Evolutionary conservation across 2,113 vertebrate species (phyloP), one percentile per base, ranked within the genome.

Genomic region (Andinoacara biseriatus): DNA sequence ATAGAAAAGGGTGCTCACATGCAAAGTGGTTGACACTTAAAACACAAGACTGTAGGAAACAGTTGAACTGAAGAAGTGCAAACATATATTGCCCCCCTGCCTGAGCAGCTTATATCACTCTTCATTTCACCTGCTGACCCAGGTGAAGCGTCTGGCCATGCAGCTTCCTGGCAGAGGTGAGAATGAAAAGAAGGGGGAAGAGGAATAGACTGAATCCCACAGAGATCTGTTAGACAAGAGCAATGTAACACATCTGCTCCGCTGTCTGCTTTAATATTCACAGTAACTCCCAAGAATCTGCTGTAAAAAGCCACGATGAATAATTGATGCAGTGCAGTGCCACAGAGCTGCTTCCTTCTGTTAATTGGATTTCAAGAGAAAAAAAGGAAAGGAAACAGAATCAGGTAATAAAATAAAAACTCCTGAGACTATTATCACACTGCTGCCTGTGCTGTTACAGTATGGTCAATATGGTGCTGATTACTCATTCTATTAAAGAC

Each of bases 321-420:
- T 95, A 95, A 95, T 95, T 92, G 89, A 95, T 95, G 93, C 31
- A 35, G 46, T 69, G 86, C 83, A 91, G 86, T 85, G 88, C 88
- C 93, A 92, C 93, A 87, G 85, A 93, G 89, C 86, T 86, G 87
- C 93, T 93, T 92, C 92, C 90, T 92, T 93, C 86, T 89, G 90
- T 92, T 95, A 95, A 95, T 95, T 95, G 91, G 94, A 95, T 95
- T 94, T 93, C 77, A 80, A 82, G 77, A 89, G 85, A 85, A 15
- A 89, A 82, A 82, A 26, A 26, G 26, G 29, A 62, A 57, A 72
- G 0, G 9, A 80, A 58, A 78, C 61, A 83, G 83, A 49, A 86
- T 80, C 49, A 80, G 75, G 82, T 84, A 54, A 86, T 85, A 22
- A 65, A 63, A 58, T 5, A 78, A 40, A 74, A 89, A 78, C 43